These are phyloP conservation scores for Proteles cristata DNA, from an alignment of 2,113 vertebrate genomes.

Conservation along the genomic window DNA sequence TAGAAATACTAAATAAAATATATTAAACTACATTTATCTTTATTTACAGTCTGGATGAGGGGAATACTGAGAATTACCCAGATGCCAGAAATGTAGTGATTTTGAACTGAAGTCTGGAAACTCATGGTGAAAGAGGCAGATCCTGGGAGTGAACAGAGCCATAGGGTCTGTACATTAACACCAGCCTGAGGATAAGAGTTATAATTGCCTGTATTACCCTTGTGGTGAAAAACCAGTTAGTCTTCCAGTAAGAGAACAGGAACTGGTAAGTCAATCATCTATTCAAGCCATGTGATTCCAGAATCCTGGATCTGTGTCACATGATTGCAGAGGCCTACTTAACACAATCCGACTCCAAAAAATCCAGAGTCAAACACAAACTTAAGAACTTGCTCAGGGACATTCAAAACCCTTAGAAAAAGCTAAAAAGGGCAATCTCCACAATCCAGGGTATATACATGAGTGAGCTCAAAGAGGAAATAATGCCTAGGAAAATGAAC, in stretches of 20 bases:
- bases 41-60: not conserved
- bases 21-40: not conserved
- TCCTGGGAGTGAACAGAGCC: not conserved
- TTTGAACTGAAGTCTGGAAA: not conserved
- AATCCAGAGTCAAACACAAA: not conserved
- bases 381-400: not conserved
- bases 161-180: not conserved
- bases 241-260: not conserved
- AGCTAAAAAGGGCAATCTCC: not conserved
- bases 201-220: not conserved
- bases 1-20: slow-evolving; percentile 11
- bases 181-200: not conserved
- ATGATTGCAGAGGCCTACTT: not conserved
- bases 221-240: not conserved
- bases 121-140: not conserved
- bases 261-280: not conserved
- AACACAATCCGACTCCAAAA: not conserved
- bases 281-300: not conserved
- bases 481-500: not conserved
- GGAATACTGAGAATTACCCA: not conserved
- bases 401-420: not conserved
- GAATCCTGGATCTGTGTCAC: not conserved
- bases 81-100: not conserved
- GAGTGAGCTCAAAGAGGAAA: not conserved
- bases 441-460: not conserved